Evolutionary conservation across 2,888 invertebrate species (phyloP), one percentile per base, ranked within the genome.

Genomic region (Agrilus cyanescens): DNA sequence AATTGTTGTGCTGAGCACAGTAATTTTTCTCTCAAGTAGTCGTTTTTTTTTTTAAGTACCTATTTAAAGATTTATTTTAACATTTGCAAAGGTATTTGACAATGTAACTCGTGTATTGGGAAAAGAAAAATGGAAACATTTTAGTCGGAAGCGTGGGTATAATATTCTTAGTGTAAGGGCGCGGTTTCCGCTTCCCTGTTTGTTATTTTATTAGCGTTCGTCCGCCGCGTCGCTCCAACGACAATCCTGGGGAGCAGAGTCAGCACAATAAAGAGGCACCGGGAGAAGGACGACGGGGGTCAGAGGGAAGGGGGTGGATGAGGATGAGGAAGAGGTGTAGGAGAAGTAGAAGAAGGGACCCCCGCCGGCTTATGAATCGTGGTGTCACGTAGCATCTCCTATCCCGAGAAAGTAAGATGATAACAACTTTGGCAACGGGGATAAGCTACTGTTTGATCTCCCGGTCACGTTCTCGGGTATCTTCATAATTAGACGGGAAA

Each of bases 181-280:
- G 58, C 57, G 57, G 59, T 56, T 52, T 56, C 55, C 52, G 55
- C 52, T 55, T 55, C 53, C 49, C 53, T 57, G 56, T 57, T 58
- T 57, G 57, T 58, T 59, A 59, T 58, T 58, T 60, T 60, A 57
- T 60, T 58, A 58, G 25, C 25, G 25, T 25, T 25, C 25, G 57
- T 51, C 50, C 49, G 53, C 25, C 52, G 52, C 55, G 55, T 52
- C 53, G 53, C 57, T 57, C 56, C 56, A 25, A 25, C 25, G 25
- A 10, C 25, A 58, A 58, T 57, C 57, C 54, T 51, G 50, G 52
- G 51, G 45, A 50, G 52, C 53, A 55, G 54, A 55, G 54, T 57
- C 57, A 55, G 55, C 57, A 48, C 25, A 25, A 25, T 25, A 45
- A 55, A 55, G 47, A 46, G 45, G 32, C 43, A 38, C 45, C 43